Conservation (phyloP, 1,140 invertebrate species). For the Psix sp. region DNA sequence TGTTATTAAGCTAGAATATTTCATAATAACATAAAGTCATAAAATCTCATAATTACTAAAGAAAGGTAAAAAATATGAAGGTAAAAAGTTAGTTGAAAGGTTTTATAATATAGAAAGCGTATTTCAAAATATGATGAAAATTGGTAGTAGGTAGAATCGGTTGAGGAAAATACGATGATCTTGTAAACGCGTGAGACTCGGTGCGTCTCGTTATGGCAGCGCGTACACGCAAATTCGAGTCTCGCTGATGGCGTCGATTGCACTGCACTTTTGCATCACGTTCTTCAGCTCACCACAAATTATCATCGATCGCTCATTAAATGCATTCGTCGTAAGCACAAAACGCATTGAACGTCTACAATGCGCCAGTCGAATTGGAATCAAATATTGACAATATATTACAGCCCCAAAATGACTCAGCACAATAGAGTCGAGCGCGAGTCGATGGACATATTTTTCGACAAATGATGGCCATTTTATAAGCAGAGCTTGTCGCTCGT, state of each 20-base stretch:
- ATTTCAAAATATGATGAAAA: too few relatives aligned
- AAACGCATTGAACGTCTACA: slow-evolving; percentile 22
- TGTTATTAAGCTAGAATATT: too few relatives aligned
- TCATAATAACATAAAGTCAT: too few relatives aligned
- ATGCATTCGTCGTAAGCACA: slow-evolving; percentile 34
- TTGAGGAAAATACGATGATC: too few relatives aligned
- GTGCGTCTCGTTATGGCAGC: background rate
- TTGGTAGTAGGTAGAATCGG: too few relatives aligned
- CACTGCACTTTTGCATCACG: slow-evolving; percentile 19
- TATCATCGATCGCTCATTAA: slow-evolving; percentile 48
- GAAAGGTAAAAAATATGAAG: too few relatives aligned
- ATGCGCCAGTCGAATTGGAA: slow-evolving; percentile 12
- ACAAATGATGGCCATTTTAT: background rate
- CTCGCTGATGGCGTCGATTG: slow-evolving; percentile 27
- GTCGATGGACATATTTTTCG: background rate
- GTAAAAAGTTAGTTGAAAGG: too few relatives aligned
- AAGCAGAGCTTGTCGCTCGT: too few relatives aligned
- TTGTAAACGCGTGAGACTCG: too few relatives aligned
- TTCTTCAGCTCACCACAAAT: slow-evolving; percentile 45
- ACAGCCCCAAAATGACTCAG: slow-evolving; percentile 13
- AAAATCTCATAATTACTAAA: too few relatives aligned
- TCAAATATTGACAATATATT: slow-evolving; percentile 36
- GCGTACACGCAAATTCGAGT: slow-evolving; percentile 19
- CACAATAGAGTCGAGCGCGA: background rate
- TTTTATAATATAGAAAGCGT: too few relatives aligned